Evolutionary conservation across 2,797 vertebrate species (phyloP).

Genomic region (Sebastes minor): DNA sequence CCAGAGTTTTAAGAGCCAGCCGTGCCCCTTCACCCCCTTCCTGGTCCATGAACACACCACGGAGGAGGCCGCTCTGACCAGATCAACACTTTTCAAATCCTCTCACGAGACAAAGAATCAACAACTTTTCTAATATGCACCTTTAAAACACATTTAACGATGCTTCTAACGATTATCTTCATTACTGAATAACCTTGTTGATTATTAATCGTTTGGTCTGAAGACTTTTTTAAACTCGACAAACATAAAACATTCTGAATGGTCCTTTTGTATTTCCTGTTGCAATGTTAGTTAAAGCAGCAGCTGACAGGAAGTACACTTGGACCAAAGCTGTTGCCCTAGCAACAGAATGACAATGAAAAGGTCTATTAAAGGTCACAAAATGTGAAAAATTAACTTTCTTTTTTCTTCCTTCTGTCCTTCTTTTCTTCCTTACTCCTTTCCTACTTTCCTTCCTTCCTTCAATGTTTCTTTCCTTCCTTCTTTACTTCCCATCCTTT

Average conservation of each 20-base stretch:
- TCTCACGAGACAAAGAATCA: too few relatives aligned
- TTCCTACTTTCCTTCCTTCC: too few relatives aligned
- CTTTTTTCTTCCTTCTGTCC: background rate
- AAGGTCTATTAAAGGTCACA: background rate
- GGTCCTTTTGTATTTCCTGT: too few relatives aligned
- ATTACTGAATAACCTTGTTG: background rate
- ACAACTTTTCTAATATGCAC: too few relatives aligned
- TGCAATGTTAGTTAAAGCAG: too few relatives aligned
- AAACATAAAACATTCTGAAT: too few relatives aligned
- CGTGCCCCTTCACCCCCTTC: background rate
- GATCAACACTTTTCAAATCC: background rate
- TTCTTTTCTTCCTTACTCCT: too few relatives aligned
- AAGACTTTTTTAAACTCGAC: too few relatives aligned
- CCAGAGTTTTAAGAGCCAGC: background rate
- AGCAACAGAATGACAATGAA: too few relatives aligned
- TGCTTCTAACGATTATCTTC: background rate
- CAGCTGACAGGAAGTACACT: too few relatives aligned
- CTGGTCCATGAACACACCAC: background rate
- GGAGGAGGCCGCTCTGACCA: background rate
- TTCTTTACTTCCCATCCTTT: background rate
- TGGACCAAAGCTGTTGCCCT: too few relatives aligned
- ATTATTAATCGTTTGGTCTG: too few relatives aligned
- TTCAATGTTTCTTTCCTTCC: background rate
- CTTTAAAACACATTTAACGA: background rate
- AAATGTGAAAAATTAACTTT: background rate